phyloP scores from a whole-genome alignment of 2,797 vertebrate species.

The Phalloptychus januarius region DNA sequence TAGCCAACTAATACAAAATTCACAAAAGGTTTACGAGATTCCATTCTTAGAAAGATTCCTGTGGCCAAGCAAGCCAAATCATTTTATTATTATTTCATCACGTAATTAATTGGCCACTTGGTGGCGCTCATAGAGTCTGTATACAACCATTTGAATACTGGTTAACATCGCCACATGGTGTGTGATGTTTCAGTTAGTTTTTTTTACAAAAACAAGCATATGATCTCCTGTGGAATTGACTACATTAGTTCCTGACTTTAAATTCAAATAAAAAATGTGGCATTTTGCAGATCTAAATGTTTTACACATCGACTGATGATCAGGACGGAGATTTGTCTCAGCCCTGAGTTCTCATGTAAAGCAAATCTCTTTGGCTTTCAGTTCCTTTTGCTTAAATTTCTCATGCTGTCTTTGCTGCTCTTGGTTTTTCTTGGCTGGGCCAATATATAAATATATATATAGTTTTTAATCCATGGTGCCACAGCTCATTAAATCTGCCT shows the following conservation, averaged over 20 bases:
- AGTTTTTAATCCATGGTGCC: constrained; percentile 6
- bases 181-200: not conserved
- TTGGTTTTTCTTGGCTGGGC: not conserved
- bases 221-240: not conserved
- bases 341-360: not conserved
- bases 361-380: not conserved
- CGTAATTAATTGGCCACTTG: not conserved
- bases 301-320: not conserved
- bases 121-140: not conserved
- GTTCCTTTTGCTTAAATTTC: constrained; percentile 12
- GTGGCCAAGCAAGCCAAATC: not conserved
- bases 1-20: not conserved
- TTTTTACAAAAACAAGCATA: not conserved
- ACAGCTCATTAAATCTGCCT: constrained; percentile 21
- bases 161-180: not conserved
- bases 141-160: not conserved
- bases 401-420: not conserved
- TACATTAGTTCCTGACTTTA: not conserved
- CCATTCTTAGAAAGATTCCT: not conserved
- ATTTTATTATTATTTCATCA: not conserved
- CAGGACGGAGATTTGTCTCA: not conserved
- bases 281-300: not conserved
- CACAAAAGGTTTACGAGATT: not conserved
- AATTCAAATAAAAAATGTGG: not conserved
- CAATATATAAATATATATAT: not conserved